A percentile compares a stretch with the other conserved stretches of the same genome.
phyloP scores from a whole-genome alignment of 2,888 invertebrate genomes.

The Daptonema setosum region DNA sequence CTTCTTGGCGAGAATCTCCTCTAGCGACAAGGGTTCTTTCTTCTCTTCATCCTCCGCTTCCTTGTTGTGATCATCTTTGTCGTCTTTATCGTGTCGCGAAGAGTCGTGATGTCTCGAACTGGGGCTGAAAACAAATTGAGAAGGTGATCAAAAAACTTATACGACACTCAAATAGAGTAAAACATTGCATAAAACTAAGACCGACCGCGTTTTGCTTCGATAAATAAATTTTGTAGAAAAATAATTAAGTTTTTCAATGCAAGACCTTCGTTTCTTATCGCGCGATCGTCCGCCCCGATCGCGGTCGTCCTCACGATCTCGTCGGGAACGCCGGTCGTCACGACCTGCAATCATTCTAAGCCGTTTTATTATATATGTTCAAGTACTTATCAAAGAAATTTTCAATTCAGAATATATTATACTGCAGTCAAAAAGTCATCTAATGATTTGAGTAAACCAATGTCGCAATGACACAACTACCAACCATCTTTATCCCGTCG shows the following conservation, averaged over 20 bases:
- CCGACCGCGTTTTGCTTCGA: background rate
- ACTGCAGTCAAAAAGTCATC: too few species aligned
- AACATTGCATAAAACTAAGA: background rate
- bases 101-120: background rate
- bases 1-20: constrained; percentile 79
- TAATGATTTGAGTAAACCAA: too few species aligned
- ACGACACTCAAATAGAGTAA: too few species aligned
- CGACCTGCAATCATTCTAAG: background rate
- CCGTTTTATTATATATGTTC: too few species aligned
- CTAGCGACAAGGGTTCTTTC: constrained; percentile 69
- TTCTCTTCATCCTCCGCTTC: constrained; percentile 10
- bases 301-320: background rate
- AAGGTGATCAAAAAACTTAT: too few species aligned
- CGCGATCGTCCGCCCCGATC: background rate
- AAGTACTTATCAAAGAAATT: too few species aligned
- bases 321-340: background rate
- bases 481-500: too few species aligned
- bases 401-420: too few species aligned
- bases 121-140: background rate
- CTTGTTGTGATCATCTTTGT: background rate
- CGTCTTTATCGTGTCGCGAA: background rate
- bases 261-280: background rate
- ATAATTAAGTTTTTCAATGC: background rate
- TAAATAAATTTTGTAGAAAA: background rate
- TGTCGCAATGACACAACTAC: too few species aligned